A percentile compares a stretch with the other conserved stretches of the same genome.
phyloP scores from a whole-genome alignment of 2,113 vertebrate species.

The Campylorhamphus procurvoides region DNA sequence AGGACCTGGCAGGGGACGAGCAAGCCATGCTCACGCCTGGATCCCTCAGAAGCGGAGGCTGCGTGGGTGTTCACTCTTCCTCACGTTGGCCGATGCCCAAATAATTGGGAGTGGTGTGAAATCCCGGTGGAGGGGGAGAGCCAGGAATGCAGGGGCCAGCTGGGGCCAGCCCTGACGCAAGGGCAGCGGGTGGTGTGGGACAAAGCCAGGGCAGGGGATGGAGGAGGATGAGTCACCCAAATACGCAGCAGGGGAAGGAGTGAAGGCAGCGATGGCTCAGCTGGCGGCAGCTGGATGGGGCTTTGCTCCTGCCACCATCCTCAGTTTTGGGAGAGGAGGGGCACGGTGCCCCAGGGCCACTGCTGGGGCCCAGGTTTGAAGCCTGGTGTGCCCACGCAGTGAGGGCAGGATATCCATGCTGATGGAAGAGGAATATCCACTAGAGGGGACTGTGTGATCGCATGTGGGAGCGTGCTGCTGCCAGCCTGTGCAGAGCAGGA shows the following conservation, averaged over 20 bases:
- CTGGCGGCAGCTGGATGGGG: not conserved
- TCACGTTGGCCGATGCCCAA: not conserved
- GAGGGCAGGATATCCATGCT: not conserved
- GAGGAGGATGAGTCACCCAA: not conserved
- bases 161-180: not conserved
- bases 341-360: not conserved
- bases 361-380: not conserved
- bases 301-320: not conserved
- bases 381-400: accelerated
- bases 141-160: not conserved
- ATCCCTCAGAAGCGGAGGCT: accelerated
- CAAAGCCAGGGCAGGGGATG: not conserved
- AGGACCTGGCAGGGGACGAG: not conserved
- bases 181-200: not conserved
- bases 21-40: accelerated
- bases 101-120: not conserved
- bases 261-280: not conserved
- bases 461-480: not conserved
- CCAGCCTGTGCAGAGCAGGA: not conserved
- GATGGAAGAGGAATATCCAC: constrained; percentile 20
- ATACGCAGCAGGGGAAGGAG: not conserved
- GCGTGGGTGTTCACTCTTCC: accelerated
- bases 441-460: constrained; percentile 61
- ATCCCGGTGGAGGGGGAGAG: not conserved
- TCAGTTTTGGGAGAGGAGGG: accelerated